A percentile compares a stretch with the other conserved stretches of the same genome.
These are phyloP conservation scores for Parotia lawesii DNA, from an alignment of 2,113 vertebrate species.

Conservation along the genomic window DNA sequence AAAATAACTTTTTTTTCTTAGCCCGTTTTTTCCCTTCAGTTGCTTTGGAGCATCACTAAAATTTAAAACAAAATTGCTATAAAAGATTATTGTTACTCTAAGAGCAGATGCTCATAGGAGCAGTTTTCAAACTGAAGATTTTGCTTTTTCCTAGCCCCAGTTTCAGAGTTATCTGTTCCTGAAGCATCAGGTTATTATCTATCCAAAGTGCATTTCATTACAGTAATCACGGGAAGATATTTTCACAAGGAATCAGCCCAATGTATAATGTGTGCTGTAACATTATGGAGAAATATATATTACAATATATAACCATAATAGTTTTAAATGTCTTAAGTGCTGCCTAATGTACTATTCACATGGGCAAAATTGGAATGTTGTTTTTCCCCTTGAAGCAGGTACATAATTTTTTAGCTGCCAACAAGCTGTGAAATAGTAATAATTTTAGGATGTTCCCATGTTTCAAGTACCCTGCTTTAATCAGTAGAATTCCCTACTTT, in stretches of 20 bases:
- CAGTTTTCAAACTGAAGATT: background rate
- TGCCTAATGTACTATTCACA: background rate
- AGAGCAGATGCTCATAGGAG: background rate
- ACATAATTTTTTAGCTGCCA: background rate
- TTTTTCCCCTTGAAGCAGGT: background rate
- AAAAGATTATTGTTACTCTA: background rate
- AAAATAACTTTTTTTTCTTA: background rate
- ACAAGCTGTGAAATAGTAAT: background rate
- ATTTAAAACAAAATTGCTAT: background rate
- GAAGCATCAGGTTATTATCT: background rate
- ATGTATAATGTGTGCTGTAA: background rate
- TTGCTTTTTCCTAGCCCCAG: background rate
- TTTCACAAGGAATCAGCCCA: background rate
- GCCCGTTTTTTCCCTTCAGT: background rate
- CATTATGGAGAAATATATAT: background rate
- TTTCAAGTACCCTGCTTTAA: background rate
- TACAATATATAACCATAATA: background rate
- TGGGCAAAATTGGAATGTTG: background rate
- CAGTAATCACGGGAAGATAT: background rate
- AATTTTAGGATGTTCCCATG: background rate
- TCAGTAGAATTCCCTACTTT: background rate
- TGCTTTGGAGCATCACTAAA: background rate
- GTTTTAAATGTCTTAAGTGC: background rate
- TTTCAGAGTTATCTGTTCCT: background rate
- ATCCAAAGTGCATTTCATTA: background rate